phyloP scores from a whole-genome alignment of 2,888 invertebrate species.

The Drosophila austrosaltans region DNA sequence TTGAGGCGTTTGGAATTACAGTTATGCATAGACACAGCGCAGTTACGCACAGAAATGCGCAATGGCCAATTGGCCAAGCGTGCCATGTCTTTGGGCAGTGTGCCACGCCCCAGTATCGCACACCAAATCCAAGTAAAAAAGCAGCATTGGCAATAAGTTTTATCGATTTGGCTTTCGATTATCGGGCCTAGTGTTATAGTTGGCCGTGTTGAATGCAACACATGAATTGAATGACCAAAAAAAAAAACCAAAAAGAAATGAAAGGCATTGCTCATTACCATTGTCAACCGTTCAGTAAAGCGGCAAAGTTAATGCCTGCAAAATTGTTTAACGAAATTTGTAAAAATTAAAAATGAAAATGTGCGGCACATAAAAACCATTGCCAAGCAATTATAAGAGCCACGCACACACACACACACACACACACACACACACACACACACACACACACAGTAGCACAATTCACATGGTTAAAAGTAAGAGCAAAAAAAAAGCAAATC shows the following conservation, averaged over 20 bases:
- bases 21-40: slow-evolving; percentile 46
- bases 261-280: slow-evolving; percentile 33
- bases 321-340: slow-evolving; percentile 51
- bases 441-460: slow-evolving; percentile 30
- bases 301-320: slow-evolving; percentile 16
- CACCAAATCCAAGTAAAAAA: slow-evolving; percentile 16
- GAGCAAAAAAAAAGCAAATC: slow-evolving; percentile 51
- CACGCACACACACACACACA: background rate
- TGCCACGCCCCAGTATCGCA: slow-evolving; percentile 21
- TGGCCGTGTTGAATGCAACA: slow-evolving; percentile 50
- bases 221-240: slow-evolving; percentile 40
- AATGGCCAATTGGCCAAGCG: slow-evolving; percentile 60
- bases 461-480: slow-evolving; percentile 56
- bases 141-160: slow-evolving; percentile 24
- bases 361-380: slow-evolving; percentile 64
- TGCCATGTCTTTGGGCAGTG: slow-evolving; percentile 5
- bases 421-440: background rate
- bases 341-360: slow-evolving; percentile 38
- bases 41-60: slow-evolving; percentile 70
- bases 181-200: background rate
- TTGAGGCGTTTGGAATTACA: slow-evolving; percentile 69
- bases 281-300: slow-evolving; percentile 25
- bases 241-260: slow-evolving; percentile 27
- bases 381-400: slow-evolving; percentile 67
- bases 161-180: slow-evolving; percentile 18